phyloP scores from a whole-genome alignment of 1,140 invertebrate genomes.

The Grapholita molesta region DNA sequence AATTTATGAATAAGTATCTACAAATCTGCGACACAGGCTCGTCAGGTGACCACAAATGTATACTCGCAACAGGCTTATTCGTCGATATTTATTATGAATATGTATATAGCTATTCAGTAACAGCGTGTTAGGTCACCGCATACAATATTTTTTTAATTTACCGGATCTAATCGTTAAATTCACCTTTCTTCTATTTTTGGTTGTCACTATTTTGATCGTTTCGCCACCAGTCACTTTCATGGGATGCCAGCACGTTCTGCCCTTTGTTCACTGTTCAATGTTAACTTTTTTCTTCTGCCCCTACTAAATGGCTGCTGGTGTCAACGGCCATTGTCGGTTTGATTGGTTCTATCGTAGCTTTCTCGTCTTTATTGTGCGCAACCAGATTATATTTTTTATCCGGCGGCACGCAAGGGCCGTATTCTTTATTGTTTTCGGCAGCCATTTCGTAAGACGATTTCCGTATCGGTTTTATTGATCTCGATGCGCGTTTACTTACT shows the following conservation, averaged over 20 bases:
- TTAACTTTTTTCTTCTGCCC: slow-evolving; percentile 33
- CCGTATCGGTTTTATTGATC: slow-evolving; percentile 23
- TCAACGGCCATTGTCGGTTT: slow-evolving; percentile 45
- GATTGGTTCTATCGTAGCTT: slow-evolving; percentile 38
- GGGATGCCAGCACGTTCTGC: slow-evolving; percentile 43
- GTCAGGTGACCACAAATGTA: too few species aligned
- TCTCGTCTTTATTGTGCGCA: slow-evolving; percentile 34
- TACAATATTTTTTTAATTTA: neutral
- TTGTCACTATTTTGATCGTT: neutral
- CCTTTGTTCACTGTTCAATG: slow-evolving; percentile 46
- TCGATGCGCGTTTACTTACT: slow-evolving; percentile 4
- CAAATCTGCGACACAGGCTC: too few species aligned
- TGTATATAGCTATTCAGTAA: too few species aligned
- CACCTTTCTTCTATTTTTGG: neutral
- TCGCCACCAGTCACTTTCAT: neutral
- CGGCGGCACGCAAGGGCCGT: slow-evolving; percentile 30
- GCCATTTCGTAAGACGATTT: slow-evolving; percentile 28
- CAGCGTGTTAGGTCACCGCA: too few species aligned
- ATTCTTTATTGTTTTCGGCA: slow-evolving; percentile 21
- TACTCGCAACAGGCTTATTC: too few species aligned
- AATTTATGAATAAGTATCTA: too few species aligned
- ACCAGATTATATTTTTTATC: slow-evolving; percentile 30
- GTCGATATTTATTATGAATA: too few species aligned
- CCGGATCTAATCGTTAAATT: too few species aligned
- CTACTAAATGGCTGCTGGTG: slow-evolving; percentile 36